Conservation (phyloP, 2,888 invertebrate species). For the Clunio marinus region DNA sequence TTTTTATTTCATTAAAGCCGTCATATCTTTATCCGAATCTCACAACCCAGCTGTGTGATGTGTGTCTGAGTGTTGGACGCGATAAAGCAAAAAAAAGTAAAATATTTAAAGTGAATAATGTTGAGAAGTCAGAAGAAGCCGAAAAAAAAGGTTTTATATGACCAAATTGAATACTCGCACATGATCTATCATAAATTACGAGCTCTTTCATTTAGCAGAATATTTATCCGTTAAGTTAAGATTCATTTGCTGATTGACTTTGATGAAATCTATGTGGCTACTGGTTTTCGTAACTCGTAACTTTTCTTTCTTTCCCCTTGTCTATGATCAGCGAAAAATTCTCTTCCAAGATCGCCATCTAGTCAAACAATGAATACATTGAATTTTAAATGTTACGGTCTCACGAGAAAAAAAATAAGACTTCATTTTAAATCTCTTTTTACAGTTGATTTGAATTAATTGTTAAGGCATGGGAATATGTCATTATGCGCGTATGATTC, state of each 20-base stretch:
- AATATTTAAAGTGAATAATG: too few species aligned
- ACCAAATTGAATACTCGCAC: neutral
- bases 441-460: conserved; percentile 38
- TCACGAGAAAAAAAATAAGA: conserved; percentile 6
- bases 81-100: neutral
- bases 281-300: conserved; percentile 36
- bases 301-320: conserved; percentile 1
- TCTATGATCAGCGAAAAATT: too few species aligned
- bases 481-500: neutral
- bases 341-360: neutral
- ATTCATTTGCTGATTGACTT: conserved; percentile 38
- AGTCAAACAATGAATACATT: neutral
- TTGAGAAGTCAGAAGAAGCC: neutral
- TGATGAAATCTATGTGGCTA: conserved; percentile 39
- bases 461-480: conserved; percentile 33
- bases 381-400: neutral
- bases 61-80: conserved; percentile 22
- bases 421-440: neutral
- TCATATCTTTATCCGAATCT: conserved; percentile 38
- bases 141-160: neutral
- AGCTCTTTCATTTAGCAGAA: neutral
- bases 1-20: conserved; percentile 14
- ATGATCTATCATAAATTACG: conserved; percentile 23
- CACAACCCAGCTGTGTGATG: conserved; percentile 27
- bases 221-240: conserved; percentile 4